These are phyloP conservation scores for Colaptes auratus DNA, from an alignment of 2,113 vertebrate genomes.

Conservation along the genomic window DNA sequence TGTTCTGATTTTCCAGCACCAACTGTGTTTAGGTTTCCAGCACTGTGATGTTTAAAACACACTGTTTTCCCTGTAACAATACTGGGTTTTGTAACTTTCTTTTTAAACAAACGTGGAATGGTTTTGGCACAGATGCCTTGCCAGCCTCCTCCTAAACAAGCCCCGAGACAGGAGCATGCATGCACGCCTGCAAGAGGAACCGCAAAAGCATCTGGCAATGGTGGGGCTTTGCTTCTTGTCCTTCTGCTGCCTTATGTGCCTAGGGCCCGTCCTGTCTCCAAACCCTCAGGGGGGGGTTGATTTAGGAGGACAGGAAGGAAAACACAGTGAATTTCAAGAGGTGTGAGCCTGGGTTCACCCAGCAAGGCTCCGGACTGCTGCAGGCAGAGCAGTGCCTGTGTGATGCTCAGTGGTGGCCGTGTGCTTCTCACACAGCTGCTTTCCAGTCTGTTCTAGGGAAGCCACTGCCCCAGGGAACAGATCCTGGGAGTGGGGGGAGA, in stretches of 20 bases:
- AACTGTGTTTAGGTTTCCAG: conserved; percentile 59
- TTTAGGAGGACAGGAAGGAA: conserved; percentile 30
- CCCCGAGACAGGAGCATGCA: not conserved
- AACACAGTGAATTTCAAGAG: not conserved
- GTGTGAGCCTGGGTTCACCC: conserved; percentile 2
- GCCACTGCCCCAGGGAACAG: not conserved
- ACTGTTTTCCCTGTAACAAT: conserved; percentile 60
- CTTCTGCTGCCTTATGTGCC: not conserved
- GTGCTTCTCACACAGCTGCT: not conserved
- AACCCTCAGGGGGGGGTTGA: fast-evolving
- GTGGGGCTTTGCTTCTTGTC: not conserved
- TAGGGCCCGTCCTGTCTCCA: not conserved
- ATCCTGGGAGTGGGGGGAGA: fast-evolving
- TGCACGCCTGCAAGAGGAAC: not conserved
- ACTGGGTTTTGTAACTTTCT: conserved; percentile 59
- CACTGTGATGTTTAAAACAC: conserved; percentile 37
- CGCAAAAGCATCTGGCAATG: not conserved
- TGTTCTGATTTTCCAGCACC: conserved; percentile 41
- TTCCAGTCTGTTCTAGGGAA: conserved; percentile 5
- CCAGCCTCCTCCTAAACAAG: conserved; percentile 31
- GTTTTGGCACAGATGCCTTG: conserved; percentile 21
- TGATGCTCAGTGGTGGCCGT: not conserved
- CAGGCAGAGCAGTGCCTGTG: not conserved
- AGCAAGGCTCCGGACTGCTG: not conserved
- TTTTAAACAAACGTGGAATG: conserved; percentile 58